Evolutionary conservation across 2,113 vertebrate genomes (phyloP), one percentile per base, ranked within the genome.

Genomic region (Donacobius atricapilla): DNA sequence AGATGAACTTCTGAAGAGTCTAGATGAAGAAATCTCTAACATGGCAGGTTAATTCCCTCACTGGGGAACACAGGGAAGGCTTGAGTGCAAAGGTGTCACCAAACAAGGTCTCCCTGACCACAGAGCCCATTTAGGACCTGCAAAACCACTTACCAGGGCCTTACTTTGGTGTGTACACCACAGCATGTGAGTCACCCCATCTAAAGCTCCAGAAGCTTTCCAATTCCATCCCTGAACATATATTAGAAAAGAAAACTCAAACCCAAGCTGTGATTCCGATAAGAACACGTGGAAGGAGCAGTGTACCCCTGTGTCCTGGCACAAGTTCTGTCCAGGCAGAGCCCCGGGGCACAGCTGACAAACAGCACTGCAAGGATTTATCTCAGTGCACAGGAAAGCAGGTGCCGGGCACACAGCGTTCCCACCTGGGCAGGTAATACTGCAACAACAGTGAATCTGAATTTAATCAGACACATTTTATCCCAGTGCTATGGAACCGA

Each of bases 371-470:
- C 56, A 3, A 2, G 1, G 16, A 9, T 70, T 53, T 4, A 27
- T n/a, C n/a, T 35, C n/a, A 2, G 58, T 0, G 8, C n/a, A 2
- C 40, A 20, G 66, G 7, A 77, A 2, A 30, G 78, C 37, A 60
- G 69, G n/a, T 7, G 50, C 8, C 7, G 50, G 0, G 8, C 63
- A 39, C 63, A 7, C 44, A 11, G 54, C 15, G 1, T 2, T 10
- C 19, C 40, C 58, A 65, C 6, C 2, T 0, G 30, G 23, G 35
- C 51, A 3, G 2, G 13, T 13, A 40, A 39, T 0, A 0, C 66
- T 6, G 7, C 4, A 15, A 13, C 20, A 18, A 5, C 47, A 5
- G 5, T 0, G 6, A 45, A 16, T 5, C 2, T 3, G 1, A 4
- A 8, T 6, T 50, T 15, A 10, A 39, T 3, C 0, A 1, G 7